Evolutionary conservation across 2,797 vertebrate species (phyloP), one percentile per base, ranked within the genome.

Genomic region (Crenuchus spilurus): DNA sequence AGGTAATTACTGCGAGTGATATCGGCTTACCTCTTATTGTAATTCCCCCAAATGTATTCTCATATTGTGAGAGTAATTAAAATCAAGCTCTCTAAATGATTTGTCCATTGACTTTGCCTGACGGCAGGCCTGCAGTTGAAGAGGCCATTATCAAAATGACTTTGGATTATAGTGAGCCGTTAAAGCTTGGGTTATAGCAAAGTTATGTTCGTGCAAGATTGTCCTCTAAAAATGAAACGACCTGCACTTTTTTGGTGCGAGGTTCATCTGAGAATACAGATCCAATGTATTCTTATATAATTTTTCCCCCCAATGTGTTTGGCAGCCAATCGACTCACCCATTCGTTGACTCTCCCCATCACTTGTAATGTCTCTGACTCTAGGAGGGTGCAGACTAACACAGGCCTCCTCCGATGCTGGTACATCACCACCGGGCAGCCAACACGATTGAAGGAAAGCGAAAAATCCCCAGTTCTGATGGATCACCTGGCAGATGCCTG

Each of bases 81-180:
- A 86, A 80, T 70, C 46, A 66, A 81, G 71, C 69, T 30, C 33
- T 13, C 44, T 58, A 60, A 75, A 75, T 70, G 52, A 24, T 33
- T 63, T 55, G 49, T 11, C 77, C 52, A 55, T 49, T 80, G 79
- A 63, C 51, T 81, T 80, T 83, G 81, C 14, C 52, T 60, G 77
- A 74, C 70, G 78, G 65, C 76, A 76, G 78, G 75, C 73, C 52
- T 79, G 35, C 77, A 78, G 80, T 79, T 82, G 66, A 79, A 70
- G 70, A 83, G 70, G 73, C 83, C 65, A 88, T 89, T 86, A 87
- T 70, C 72, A 72, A 79, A 80, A 81, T 82, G 55, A 84, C 77
- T 83, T 64, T 77, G 57, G 76, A 78, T 86, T 86, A 83, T 79
- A 73, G 72, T 24, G 78, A 63, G 72, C 74, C 71, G 75, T 85